Base-by-base conservation (phyloP, 2,888 invertebrate genomes). In the Hermaeophaga mercurialis region DNA sequence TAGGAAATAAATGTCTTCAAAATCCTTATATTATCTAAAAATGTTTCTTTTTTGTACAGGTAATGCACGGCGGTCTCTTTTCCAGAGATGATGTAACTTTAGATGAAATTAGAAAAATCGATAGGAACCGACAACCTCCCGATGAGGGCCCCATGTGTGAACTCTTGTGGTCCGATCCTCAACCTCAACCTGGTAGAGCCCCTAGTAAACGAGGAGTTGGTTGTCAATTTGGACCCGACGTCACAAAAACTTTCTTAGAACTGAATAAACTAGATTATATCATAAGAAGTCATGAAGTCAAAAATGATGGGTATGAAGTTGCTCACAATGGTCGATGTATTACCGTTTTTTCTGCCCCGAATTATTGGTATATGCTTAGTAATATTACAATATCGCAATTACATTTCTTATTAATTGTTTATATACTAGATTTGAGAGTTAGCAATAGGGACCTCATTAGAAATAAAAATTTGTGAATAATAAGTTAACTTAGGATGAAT, bases 331-430 rank as follows among this genome's bases (percentile, higher is more conserved):
- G 94, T 28, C 93, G 93, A 75, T 98, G 98, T 76, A 94, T 98
- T 74, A 99, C 99, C 8, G 96, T 99, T 43, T 99, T 99, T 83
- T 97, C 97, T 1, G 99, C 99, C 67, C 99, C 99, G 64, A 99
- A 99, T 79, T 99, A 99, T 84, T 99, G 98, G 95, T 95, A 78
- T 78, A 80, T 48, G n/a, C n/a, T n/a, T n/a, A n/a, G n/a, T n/a
- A n/a, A n/a, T n/a, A n/a, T n/a, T n/a, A n/a, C n/a, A n/a, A n/a
- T n/a, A n/a, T n/a, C n/a, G n/a, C n/a, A n/a, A n/a, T n/a, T n/a
- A n/a, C n/a, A n/a, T n/a, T n/a, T n/a, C n/a, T n/a, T n/a, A n/a
- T n/a, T n/a, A n/a, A n/a, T n/a, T n/a, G n/a, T n/a, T n/a, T n/a
- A n/a, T n/a, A n/a, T n/a, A n/a, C n/a, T n/a, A n/a, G n/a, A n/a